Conservation (phyloP, 2,888 invertebrate genomes). For the Cyrtodaria siliqua region DNA sequence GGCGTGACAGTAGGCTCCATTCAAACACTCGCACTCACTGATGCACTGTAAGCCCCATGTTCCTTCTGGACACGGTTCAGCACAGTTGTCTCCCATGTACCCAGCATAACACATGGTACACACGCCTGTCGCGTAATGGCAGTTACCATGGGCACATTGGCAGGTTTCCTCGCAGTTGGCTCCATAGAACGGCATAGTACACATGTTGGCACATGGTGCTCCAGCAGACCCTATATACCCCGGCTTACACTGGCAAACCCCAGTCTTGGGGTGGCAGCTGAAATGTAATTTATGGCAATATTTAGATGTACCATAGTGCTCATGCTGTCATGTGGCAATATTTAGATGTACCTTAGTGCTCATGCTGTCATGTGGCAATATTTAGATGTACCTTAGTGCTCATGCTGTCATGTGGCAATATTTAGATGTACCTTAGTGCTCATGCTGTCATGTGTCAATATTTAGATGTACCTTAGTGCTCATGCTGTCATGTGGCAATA, state of each 20-base stretch:
- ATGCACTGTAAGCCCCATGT: constrained; percentile 67
- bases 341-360: too few relatives aligned
- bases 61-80: constrained; percentile 22
- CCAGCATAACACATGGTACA: constrained; percentile 60
- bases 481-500: too few relatives aligned
- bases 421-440: too few relatives aligned
- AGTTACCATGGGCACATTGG: constrained; percentile 64
- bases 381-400: too few relatives aligned
- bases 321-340: too few relatives aligned
- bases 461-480: too few relatives aligned
- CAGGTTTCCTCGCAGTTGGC: constrained; percentile 62
- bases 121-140: constrained; percentile 68
- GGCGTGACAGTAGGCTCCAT: constrained; percentile 72
- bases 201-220: constrained; percentile 57
- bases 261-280: constrained; percentile 83
- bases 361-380: too few relatives aligned
- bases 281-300: too few relatives aligned
- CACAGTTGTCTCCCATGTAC: constrained; percentile 38
- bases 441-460: too few relatives aligned
- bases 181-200: constrained; percentile 67
- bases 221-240: constrained; percentile 69
- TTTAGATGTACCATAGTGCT: too few relatives aligned
- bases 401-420: too few relatives aligned
- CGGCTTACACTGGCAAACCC: constrained; percentile 77
- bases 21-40: constrained; percentile 68